A percentile compares a stretch with the other conserved stretches of the same genome.
These are phyloP conservation scores for Onychomys arenicola DNA, from an alignment of 2,797 vertebrate genomes.

Conservation along the genomic window DNA sequence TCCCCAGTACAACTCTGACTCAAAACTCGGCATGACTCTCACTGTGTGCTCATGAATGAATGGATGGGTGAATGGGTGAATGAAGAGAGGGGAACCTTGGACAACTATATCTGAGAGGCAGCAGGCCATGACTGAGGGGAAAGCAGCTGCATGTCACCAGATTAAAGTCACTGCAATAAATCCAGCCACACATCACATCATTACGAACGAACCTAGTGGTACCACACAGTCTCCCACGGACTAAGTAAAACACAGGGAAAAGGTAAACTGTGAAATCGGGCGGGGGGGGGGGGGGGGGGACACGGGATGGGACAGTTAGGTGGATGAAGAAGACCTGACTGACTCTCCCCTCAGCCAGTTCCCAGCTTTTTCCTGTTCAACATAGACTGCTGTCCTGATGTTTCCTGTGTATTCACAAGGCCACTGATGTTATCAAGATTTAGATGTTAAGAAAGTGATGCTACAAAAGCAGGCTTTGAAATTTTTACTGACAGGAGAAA, in stretches of 20 bases:
- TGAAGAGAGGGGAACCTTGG: not conserved
- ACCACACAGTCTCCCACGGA: not conserved
- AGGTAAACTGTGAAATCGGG: not conserved
- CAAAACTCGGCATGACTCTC: not conserved
- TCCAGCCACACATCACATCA: not conserved
- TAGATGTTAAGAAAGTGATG: not conserved
- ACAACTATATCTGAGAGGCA: not conserved
- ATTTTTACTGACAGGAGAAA: not conserved
- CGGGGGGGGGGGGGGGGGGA: too few species aligned
- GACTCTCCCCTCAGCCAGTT: not conserved
- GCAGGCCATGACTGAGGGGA: not conserved
- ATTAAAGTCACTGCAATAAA: slow-evolving; percentile 14
- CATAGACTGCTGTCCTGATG: not conserved
- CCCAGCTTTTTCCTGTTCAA: not conserved
- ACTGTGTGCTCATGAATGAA: not conserved
- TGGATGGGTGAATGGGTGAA: not conserved
- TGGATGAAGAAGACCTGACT: not conserved
- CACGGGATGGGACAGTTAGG: not conserved
- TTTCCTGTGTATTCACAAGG: not conserved
- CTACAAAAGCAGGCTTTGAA: not conserved
- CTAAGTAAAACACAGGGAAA: not conserved
- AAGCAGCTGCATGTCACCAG: not conserved
- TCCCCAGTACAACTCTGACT: not conserved
- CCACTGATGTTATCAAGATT: not conserved
- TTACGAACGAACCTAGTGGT: not conserved